These are phyloP conservation scores for Myotis planiceps DNA, from an alignment of 2,797 vertebrate species.

Conservation along the genomic window DNA sequence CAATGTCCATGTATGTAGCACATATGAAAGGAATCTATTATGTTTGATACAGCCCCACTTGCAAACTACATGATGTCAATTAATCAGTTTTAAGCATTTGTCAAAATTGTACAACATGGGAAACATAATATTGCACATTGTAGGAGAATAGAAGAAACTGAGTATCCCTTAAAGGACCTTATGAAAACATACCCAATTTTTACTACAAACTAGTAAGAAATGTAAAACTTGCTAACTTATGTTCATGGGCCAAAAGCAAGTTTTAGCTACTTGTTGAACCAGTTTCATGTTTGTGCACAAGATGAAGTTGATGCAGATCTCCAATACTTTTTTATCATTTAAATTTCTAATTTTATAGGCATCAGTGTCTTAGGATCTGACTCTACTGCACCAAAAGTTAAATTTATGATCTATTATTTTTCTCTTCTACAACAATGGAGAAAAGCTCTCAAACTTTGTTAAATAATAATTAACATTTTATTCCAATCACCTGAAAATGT, in stretches of 20 bases:
- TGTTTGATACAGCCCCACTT: background rate
- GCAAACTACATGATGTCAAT: background rate
- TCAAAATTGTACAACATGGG: background rate
- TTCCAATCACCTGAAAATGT: background rate
- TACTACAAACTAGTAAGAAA: slow-evolving; percentile 1
- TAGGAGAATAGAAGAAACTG: background rate
- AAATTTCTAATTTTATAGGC: background rate
- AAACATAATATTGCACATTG: background rate
- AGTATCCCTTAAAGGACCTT: background rate
- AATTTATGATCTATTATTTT: background rate
- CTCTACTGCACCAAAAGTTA: background rate
- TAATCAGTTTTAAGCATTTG: background rate
- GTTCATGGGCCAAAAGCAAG: background rate
- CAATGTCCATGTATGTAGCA: background rate
- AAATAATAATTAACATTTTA: background rate
- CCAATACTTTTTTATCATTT: background rate
- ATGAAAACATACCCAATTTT: background rate
- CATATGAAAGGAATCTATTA: background rate
- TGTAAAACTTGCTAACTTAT: background rate
- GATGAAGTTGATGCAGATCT: background rate
- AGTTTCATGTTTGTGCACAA: background rate
- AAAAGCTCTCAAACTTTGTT: background rate
- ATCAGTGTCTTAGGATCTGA: background rate
- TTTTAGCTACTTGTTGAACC: background rate
- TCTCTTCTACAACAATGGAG: slow-evolving; percentile 5